These are phyloP conservation scores for Centropristis striata DNA, from an alignment of 2,113 vertebrate species.

Conservation along the genomic window DNA sequence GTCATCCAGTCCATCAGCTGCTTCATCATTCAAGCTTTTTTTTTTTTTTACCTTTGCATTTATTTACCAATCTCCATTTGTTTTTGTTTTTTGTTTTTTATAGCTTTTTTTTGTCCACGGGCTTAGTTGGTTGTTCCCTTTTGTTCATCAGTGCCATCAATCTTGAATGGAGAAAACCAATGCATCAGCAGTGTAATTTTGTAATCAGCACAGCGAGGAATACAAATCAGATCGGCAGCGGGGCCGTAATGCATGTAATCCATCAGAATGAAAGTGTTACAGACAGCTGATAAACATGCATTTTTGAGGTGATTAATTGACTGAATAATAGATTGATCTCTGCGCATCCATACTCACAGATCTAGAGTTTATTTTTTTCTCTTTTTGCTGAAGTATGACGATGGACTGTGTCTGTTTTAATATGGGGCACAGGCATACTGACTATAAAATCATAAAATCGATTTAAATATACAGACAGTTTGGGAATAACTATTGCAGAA, in stretches of 20 bases:
- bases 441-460: slow-evolving; percentile 49
- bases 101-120: slow-evolving; percentile 18
- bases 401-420: slow-evolving; percentile 5
- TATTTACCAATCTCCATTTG: slow-evolving; percentile 26
- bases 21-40: slow-evolving; percentile 46
- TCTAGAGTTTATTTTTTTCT: slow-evolving; percentile 56
- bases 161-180: slow-evolving; percentile 77
- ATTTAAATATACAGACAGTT: slow-evolving; percentile 52
- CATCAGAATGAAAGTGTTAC: slow-evolving; percentile 80
- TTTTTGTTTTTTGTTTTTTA: slow-evolving; percentile 11
- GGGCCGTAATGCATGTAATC: slow-evolving; percentile 81
- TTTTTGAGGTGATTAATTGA: slow-evolving; percentile 82
- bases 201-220: slow-evolving; percentile 82
- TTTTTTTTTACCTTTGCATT: slow-evolving; percentile 50
- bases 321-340: slow-evolving; percentile 78
- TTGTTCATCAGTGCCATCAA: slow-evolving; percentile 77
- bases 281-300: slow-evolving; percentile 82
- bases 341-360: slow-evolving; percentile 46
- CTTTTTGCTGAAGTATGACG: slow-evolving; percentile 10
- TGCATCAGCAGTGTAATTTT: slow-evolving; percentile 85
- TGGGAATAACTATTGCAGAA: slow-evolving; percentile 36
- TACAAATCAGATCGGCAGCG: slow-evolving; percentile 83
- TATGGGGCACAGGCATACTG: background rate
- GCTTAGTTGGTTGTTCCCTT: slow-evolving; percentile 49
- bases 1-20: slow-evolving; percentile 55